phyloP scores from a whole-genome alignment of 2,113 vertebrate species.

The Anser cygnoides region DNA sequence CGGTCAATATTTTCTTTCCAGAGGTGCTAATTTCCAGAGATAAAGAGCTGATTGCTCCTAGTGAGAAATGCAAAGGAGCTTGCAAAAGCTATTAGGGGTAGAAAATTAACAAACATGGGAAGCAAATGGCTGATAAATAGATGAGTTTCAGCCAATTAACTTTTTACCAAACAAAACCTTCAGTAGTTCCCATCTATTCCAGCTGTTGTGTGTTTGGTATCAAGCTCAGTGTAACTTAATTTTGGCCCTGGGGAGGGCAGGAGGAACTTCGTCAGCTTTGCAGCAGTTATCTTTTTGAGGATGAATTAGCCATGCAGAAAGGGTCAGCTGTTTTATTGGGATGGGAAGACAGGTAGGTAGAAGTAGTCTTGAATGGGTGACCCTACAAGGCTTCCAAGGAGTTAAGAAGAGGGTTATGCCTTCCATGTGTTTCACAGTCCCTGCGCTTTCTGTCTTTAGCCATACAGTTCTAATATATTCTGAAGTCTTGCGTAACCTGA shows the following conservation, averaged over 20 bases:
- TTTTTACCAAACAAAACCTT: constrained; percentile 26
- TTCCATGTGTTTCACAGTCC: neutral
- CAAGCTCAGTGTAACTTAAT: constrained; percentile 5
- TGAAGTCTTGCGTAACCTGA: constrained; percentile 12
- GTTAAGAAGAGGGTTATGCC: neutral
- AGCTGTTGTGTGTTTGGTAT: constrained; percentile 38
- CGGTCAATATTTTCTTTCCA: constrained; percentile 1
- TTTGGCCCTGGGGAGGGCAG: neutral
- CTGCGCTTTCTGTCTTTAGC: neutral
- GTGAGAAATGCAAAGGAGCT: constrained; percentile 36
- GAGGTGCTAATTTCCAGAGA: constrained; percentile 43
- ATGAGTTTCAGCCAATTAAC: constrained; percentile 43
- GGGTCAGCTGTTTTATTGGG: neutral
- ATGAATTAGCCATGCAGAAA: neutral
- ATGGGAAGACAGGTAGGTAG: neutral
- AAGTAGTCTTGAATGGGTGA: neutral
- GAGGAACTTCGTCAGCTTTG: neutral
- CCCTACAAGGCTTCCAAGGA: neutral
- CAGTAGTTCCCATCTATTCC: neutral
- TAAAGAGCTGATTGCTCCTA: constrained; percentile 32
- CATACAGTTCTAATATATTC: neutral
- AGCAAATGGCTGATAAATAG: constrained; percentile 35
- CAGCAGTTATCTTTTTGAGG: neutral
- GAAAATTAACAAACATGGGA: constrained; percentile 27
- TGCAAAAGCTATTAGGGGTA: constrained; percentile 47